Conservation (phyloP, 2,888 invertebrate genomes). For the Stomorhina lunata region DNA sequence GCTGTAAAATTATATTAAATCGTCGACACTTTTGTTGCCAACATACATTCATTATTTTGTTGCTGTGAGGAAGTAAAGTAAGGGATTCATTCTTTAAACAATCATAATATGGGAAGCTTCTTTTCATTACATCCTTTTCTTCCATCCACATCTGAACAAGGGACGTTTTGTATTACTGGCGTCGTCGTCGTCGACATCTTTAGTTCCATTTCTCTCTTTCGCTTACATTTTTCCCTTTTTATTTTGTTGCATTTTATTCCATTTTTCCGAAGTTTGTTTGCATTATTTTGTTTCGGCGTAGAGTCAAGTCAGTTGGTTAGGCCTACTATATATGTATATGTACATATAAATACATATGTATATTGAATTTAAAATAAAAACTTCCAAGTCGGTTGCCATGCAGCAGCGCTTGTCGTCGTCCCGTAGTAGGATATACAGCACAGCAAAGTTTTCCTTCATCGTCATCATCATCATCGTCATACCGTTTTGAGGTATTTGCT, state of each 20-base stretch:
- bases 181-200: not conserved
- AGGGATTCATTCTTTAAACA: not conserved
- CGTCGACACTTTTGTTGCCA: not conserved
- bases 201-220: constrained; percentile 32
- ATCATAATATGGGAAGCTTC: not conserved
- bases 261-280: constrained; percentile 38
- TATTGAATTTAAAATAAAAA: constrained; percentile 49
- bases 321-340: no score
- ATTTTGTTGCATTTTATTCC: constrained; percentile 6
- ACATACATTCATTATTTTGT: no score
- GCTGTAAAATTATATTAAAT: not conserved
- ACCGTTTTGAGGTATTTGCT: constrained; percentile 45
- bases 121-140: constrained; percentile 44
- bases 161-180: constrained; percentile 32
- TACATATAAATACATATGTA: no score
- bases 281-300: constrained; percentile 22
- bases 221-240: not conserved
- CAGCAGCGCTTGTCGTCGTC: no score
- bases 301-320: constrained; percentile 30
- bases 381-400: constrained; percentile 61
- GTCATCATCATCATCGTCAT: no score
- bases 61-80: no score
- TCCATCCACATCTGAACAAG: constrained; percentile 44
- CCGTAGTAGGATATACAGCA: constrained; percentile 48
- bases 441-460: constrained; percentile 42